phyloP scores from a whole-genome alignment of 2,797 vertebrate species.

The Karalla daura region DNA sequence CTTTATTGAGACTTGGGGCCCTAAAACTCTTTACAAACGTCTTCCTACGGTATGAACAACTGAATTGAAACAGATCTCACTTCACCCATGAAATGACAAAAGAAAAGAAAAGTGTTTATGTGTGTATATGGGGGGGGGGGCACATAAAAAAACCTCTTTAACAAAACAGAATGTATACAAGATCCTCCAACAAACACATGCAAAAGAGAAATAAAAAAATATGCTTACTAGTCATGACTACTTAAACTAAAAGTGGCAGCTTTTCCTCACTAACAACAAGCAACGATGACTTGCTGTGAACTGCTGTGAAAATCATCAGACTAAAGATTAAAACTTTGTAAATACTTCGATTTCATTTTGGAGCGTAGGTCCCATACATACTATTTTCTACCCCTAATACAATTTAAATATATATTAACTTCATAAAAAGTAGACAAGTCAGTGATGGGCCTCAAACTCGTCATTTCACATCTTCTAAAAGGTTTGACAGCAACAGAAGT shows the following conservation, averaged over 20 bases:
- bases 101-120: too few species aligned
- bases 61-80: constrained; percentile 58
- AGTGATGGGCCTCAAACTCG: constrained; percentile 49
- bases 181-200: constrained; percentile 66
- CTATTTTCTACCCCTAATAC: constrained; percentile 72
- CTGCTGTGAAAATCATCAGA: constrained; percentile 42
- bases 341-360: constrained; percentile 58
- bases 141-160: constrained; percentile 26
- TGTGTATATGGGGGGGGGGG: too few species aligned
- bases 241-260: constrained; percentile 58
- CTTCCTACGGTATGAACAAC: constrained; percentile 64
- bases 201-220: constrained; percentile 54
- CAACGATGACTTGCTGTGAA: not conserved
- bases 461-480: constrained; percentile 57
- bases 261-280: constrained; percentile 44
- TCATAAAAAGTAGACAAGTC: constrained; percentile 68
- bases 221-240: constrained; percentile 45
- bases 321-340: constrained; percentile 60
- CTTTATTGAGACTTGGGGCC: constrained; percentile 79
- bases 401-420: constrained; percentile 80
- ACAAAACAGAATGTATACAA: constrained; percentile 53
- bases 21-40: constrained; percentile 56
- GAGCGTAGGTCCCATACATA: constrained; percentile 61
- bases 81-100: constrained; percentile 60
- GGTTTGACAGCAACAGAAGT: constrained; percentile 66